Base-by-base conservation (phyloP, 2,888 invertebrate genomes). In the Lycophotia porphyrea region DNA sequence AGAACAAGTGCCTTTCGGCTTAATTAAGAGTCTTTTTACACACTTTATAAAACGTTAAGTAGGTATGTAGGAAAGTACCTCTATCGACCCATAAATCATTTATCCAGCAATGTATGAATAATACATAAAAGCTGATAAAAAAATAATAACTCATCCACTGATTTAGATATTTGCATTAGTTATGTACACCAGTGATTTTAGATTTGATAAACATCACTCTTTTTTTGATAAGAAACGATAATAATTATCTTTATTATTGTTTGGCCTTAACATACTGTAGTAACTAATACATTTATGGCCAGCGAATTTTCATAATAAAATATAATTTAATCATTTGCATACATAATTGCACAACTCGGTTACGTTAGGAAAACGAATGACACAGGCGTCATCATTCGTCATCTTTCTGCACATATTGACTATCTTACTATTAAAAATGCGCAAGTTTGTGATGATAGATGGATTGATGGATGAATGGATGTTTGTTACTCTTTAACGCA, bases 41-140 rank as follows among this genome's bases (percentile, higher is more conserved):
- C n/a, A n/a, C n/a, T n/a, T n/a, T n/a, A n/a, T n/a, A n/a, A n/a
- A n/a, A n/a, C n/a, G n/a, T n/a, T n/a, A n/a, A n/a, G n/a, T n/a
- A n/a, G n/a, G 24, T 49, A 39, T 13, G 39, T 13, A 39, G 13
- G 18, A 44, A 44, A 44, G 44, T 5, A 44, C 18, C 18, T 44
- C 5, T 18, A 18, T n/a, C 52, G 13, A 9, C 9, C 24, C 11
- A n/a, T n/a, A 42, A 52, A 68, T 52, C 67, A 36, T 15, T 66
- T 0, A 8, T 18, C 39, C 7, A 42, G 39, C 69, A 42, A 55
- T 36, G n/a, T 58, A 24, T 78, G 27, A 63, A 21, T 44, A 71
- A 78, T 44, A 60, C 9, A n/a, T 78, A 60, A 76, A 60, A 39
- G 27, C 21, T 52, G 79, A 70, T 79, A 52, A 76, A 61, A 58